phyloP scores from a whole-genome alignment of 2,113 vertebrate genomes.

The Chitala chitala region DNA sequence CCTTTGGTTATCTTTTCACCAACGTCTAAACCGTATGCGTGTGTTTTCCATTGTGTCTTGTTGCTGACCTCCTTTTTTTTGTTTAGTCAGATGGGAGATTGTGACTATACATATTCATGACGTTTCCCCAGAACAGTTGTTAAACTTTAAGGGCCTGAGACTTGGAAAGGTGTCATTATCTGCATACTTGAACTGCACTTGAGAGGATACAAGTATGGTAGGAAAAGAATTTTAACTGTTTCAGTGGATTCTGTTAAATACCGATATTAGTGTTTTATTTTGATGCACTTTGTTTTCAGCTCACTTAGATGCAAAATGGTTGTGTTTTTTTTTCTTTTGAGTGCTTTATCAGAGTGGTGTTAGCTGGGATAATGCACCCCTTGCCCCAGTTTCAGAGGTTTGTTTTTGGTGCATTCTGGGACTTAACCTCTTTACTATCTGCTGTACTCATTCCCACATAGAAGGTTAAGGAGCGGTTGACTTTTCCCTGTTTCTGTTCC shows the following conservation, averaged over 20 bases:
- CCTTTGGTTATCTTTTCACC: not conserved
- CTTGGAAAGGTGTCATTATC: slow-evolving; percentile 13
- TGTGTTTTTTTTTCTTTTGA: too few species aligned
- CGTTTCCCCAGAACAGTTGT: slow-evolving; percentile 1
- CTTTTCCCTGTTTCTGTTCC: not conserved
- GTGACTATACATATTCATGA: slow-evolving; percentile 1
- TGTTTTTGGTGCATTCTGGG: not conserved
- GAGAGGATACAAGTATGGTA: not conserved
- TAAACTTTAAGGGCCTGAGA: not conserved
- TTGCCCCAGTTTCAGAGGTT: not conserved
- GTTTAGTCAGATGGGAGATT: not conserved
- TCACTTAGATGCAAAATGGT: not conserved
- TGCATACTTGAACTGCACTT: not conserved
- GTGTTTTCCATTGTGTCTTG: not conserved
- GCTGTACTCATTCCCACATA: not conserved
- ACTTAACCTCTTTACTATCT: too few species aligned
- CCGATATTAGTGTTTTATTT: not conserved
- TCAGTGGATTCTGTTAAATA: not conserved
- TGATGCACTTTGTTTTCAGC: not conserved
- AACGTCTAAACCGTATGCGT: too few species aligned
- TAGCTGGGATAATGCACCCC: too few species aligned
- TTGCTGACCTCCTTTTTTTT: not conserved
- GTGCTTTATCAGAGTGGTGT: too few species aligned
- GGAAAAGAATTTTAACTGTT: slow-evolving; percentile 4
- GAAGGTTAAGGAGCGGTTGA: not conserved